A percentile compares a stretch with the other conserved stretches of the same genome.
Conservation (phyloP, 2,113 vertebrate genomes). For the Upupa epops region DNA sequence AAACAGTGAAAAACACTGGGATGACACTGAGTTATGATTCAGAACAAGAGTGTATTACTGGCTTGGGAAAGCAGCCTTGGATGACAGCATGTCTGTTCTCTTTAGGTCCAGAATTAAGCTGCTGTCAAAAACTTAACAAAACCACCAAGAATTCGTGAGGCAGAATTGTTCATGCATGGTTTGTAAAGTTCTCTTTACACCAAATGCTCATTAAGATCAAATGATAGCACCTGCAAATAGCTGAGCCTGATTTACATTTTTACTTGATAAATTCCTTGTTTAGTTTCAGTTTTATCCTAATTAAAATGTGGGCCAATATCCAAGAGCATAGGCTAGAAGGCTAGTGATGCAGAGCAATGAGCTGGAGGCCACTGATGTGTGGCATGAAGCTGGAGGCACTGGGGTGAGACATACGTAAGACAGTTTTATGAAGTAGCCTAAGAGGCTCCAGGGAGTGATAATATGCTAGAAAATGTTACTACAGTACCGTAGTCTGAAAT, state of each 20-base stretch:
- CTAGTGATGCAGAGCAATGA: not conserved
- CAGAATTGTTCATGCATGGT: not conserved
- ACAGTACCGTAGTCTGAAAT: conserved; percentile 41
- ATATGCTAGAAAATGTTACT: conserved; percentile 38
- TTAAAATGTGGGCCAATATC: not conserved
- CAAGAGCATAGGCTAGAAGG: not conserved
- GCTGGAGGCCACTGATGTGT: not conserved
- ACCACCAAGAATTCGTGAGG: not conserved
- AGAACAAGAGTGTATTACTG: not conserved
- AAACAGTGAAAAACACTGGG: not conserved
- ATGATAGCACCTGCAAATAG: not conserved
- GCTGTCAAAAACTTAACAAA: conserved; percentile 12
- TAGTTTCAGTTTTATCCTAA: not conserved
- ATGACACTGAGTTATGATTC: not conserved
- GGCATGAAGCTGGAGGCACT: not conserved
- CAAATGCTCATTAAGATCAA: not conserved
- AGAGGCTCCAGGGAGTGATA: conserved; percentile 40
- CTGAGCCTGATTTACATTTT: conserved; percentile 30
- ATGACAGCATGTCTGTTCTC: not conserved
- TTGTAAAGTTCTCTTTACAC: not conserved
- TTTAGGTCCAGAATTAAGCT: not conserved
- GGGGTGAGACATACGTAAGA: conserved; percentile 24
- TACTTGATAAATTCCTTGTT: not conserved
- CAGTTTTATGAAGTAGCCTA: conserved; percentile 27
- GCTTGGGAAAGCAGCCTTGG: not conserved